Base-by-base conservation (phyloP, 2,113 vertebrate genomes). In the Chiloscyllium plagiosum region DNA sequence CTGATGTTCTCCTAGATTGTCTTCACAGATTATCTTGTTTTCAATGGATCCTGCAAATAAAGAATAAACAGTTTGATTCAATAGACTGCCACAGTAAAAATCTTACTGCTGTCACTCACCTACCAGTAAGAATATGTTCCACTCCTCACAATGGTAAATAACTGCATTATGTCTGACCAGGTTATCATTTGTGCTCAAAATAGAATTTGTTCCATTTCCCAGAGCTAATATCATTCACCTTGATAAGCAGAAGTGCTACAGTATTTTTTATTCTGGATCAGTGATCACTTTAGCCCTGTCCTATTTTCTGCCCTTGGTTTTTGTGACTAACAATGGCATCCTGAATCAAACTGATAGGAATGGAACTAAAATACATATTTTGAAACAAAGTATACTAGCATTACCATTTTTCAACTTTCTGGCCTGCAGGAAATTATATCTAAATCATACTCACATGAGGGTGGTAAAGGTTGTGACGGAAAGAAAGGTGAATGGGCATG, bases 191-290 rank as follows among this genome's bases (percentile, higher is more conserved):
- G 86, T 89, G 50, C 86, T 29, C 50, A 52, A 52, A 89, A 52
- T 56, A 89, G 86, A 56, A 52, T 29, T 50, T 89, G 86, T 89
- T 89, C 86, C 86, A 89, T 56, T 89, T 89, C 42, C 50, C 86
- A 89, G 47, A 89, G 50, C 50, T 47, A 87, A 87, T 52, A 52
- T 87, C 85, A 47, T 47, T 89, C 86, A 89, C 26, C 86, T 89
- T 89, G 26, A 52, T 29, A 26, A 50, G 86, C 24, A 89, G 50
- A 52, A 89, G 29, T 56, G 24, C 52, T 56, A 89, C 22, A 89
- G 29, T 1, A 89, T 89, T 50, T 24, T 52, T 89, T 89, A 89
- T 56, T 89, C 47, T 89, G 86, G 20, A 89, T 52, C 50, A 4
- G 24, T 56, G 50, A 56, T 50, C 26, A 56, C 50, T 89, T 89